Percentiles rank a stretch among this genome's conserved stretches.
Evolutionary conservation across 2,113 vertebrate species (phyloP).

Genomic region (Pachyramphus minor): DNA sequence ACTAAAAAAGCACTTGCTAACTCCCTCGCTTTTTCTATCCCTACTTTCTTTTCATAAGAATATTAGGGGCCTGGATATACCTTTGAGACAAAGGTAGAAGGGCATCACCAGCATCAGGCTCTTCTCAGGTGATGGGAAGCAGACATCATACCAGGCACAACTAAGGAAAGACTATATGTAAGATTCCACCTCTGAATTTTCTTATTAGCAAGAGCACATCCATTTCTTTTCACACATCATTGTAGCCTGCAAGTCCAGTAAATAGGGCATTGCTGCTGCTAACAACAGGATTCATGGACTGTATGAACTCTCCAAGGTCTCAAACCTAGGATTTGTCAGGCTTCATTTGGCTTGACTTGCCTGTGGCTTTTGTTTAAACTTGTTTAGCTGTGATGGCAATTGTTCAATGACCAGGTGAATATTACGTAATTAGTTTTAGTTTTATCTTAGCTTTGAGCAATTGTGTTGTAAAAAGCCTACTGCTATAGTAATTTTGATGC

Average conservation of each 20-base stretch:
- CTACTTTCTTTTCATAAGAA: neutral
- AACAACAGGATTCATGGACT: neutral
- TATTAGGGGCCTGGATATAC: too few species aligned
- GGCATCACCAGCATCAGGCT: neutral
- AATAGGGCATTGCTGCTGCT: neutral
- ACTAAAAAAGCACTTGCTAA: neutral
- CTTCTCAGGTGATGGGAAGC: neutral
- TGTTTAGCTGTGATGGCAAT: neutral
- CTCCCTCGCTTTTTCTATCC: neutral
- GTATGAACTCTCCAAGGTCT: neutral
- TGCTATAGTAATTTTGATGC: neutral
- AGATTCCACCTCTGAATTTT: neutral
- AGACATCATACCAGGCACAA: neutral
- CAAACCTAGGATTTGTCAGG: neutral
- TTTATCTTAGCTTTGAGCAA: neutral
- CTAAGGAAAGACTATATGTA: neutral
- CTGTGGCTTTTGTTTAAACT: neutral
- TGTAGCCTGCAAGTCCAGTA: neutral
- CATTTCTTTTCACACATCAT: neutral
- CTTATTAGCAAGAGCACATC: neutral
- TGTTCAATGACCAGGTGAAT: neutral
- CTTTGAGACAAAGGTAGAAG: neutral
- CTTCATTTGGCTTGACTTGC: neutral
- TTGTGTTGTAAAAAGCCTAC: neutral
- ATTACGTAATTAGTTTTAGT: neutral